phyloP scores from a whole-genome alignment of 2,888 invertebrate species.

The Pyrgus malvae region DNA sequence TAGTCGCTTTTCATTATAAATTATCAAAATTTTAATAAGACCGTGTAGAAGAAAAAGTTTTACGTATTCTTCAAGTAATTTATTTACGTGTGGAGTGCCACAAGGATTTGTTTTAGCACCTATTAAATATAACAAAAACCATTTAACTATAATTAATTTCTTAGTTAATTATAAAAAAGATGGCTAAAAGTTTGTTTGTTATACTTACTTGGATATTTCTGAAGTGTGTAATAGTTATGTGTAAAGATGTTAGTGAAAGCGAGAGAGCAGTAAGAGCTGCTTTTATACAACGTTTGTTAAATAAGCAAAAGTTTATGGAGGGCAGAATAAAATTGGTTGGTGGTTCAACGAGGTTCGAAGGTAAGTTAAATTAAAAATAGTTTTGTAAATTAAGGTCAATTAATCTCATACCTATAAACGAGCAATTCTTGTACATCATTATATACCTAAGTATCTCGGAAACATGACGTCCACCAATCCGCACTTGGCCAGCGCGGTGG shows the following conservation, averaged over 20 bases:
- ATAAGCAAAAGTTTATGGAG: slow-evolving; percentile 86
- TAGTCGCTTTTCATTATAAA: no score
- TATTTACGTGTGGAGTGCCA: no score
- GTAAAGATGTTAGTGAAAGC: slow-evolving; percentile 57
- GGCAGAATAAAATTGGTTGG: slow-evolving; percentile 88
- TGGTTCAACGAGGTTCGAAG: slow-evolving; percentile 86
- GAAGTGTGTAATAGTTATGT: slow-evolving; percentile 27
- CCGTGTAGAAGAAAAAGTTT: no score
- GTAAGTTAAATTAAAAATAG: slow-evolving; percentile 63
- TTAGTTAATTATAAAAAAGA: neutral
- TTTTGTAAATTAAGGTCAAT: neutral
- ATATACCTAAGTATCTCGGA: no score
- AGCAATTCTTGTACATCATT: no score
- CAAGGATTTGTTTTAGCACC: no score
- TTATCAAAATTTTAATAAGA: no score
- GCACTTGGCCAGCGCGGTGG: no score
- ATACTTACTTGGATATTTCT: slow-evolving; percentile 26
- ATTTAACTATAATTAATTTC: neutral
- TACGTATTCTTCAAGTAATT: no score
- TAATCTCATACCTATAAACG: no score
- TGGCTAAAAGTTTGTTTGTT: slow-evolving; percentile 5
- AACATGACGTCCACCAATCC: no score
- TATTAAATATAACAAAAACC: no score
- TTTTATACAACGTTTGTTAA: slow-evolving; percentile 86
- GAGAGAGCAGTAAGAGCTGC: slow-evolving; percentile 74